Evolutionary conservation across 2,113 vertebrate genomes (phyloP).

Genomic region (Ciconia stormi): DNA sequence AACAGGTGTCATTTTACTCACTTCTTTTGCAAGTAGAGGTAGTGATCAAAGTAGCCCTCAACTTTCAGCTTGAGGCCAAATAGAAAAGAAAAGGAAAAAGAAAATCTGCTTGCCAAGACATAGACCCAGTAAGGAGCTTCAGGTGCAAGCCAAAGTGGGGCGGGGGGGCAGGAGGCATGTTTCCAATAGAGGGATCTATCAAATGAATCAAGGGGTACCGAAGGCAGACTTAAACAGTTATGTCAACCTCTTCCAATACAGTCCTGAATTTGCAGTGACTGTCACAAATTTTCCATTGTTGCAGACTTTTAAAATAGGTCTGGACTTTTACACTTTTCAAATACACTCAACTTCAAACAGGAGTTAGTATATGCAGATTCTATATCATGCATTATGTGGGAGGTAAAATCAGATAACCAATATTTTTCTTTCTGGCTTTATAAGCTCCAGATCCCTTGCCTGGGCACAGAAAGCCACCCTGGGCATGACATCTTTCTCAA

Average conservation of each 20-base stretch:
- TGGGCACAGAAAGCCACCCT: background rate
- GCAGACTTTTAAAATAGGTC: background rate
- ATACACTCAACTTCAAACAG: background rate
- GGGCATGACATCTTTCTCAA: background rate
- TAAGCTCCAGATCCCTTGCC: background rate
- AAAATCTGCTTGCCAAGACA: background rate
- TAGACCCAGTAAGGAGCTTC: background rate
- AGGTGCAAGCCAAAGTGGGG: background rate
- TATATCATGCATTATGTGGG: background rate
- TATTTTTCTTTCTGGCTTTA: background rate
- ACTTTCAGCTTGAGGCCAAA: background rate
- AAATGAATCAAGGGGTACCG: background rate
- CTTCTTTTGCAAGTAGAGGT: background rate
- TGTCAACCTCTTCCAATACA: background rate
- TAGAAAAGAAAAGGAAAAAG: background rate
- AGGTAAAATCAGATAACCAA: background rate
- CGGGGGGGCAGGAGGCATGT: background rate
- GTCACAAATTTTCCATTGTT: background rate
- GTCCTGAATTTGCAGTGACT: background rate
- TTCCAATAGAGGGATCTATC: background rate
- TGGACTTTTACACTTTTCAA: background rate
- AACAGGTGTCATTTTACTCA: background rate
- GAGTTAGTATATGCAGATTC: background rate
- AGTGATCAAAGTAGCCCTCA: background rate
- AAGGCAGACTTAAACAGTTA: background rate